Evolutionary conservation across 2,888 invertebrate species (phyloP), one percentile per base, ranked within the genome.

Genomic region (Acrobasis consociella): DNA sequence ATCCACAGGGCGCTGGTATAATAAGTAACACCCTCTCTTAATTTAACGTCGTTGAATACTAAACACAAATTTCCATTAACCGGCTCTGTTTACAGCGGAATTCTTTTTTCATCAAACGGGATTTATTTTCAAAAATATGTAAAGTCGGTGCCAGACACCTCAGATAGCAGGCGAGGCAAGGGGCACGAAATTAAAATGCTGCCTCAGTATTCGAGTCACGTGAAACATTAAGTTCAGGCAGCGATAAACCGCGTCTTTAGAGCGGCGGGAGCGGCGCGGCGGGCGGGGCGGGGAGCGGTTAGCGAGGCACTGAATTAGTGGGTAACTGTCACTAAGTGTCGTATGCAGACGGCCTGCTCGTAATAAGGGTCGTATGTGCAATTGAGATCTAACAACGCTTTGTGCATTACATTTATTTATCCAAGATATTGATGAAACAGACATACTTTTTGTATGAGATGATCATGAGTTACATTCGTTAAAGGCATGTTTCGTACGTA

Each of bases 171-270:
- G 72, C 77, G 79, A 83, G 38, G 55, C 42, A 86, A 82, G 85
- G 83, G 79, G 82, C 75, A 22, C 78, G 71, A 89, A 90, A 92
- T 92, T 91, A 92, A 92, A 91, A 91, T 87, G 80, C 89, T 91
- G 88, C 87, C 86, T 89, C 81, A 77, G 86, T 79, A 91, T 90
- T 91, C 91, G 80, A 85, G 91, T 90, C 92, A 91, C 91, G 92
- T 80, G 87, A 89, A 87, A 90, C 91, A 91, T 92, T 92, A 91
- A 87, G 85, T 89, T 86, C 76, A 75, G 78, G 81, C 79, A 79
- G 85, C 87, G 87, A 88, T 91, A 91, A 89, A 89, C 88, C 87
- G 86, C 80, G 82, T 86, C 87, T 86, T 87, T 87, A 86, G 88
- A 82, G 38, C 50, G 50, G 15, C 3, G 1, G 0, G 59, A 22